Evolutionary conservation across 2,113 vertebrate species (phyloP).

Genomic region (Suricata suricatta): DNA sequence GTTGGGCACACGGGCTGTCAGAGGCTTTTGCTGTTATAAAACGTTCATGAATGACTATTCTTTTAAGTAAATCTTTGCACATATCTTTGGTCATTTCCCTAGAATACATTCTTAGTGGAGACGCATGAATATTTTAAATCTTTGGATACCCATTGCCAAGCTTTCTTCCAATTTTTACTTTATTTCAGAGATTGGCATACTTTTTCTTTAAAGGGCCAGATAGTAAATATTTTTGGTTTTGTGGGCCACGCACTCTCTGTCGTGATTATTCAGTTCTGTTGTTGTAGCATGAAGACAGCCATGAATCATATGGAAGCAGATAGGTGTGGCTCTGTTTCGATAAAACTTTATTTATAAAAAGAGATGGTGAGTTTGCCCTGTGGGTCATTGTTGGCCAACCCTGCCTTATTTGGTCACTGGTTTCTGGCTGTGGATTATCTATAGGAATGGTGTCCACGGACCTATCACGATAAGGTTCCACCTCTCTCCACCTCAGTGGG

Average conservation of each 20-base stretch:
- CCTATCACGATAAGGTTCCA: rapidly evolving
- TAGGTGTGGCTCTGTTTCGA: rapidly evolving
- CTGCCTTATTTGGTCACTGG: background rate
- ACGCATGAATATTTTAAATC: background rate
- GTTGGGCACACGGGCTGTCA: no score
- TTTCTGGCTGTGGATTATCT: background rate
- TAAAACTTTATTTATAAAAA: background rate
- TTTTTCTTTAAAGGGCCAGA: background rate
- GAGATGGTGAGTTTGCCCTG: background rate
- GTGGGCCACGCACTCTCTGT: background rate
- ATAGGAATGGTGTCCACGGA: background rate
- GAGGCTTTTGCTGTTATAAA: background rate
- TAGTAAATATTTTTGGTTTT: background rate
- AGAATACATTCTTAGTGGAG: background rate
- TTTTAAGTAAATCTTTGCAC: background rate
- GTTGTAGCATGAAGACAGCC: background rate
- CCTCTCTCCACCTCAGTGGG: background rate
- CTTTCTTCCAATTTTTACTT: background rate
- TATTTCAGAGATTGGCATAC: background rate
- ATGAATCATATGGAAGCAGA: background rate
- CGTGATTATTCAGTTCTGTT: background rate
- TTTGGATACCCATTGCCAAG: background rate
- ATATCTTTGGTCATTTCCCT: background rate
- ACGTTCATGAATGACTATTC: background rate
- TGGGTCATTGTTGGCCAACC: background rate